Percentiles rank a stretch among this genome's conserved stretches.
phyloP scores from a whole-genome alignment of 2,888 invertebrate species.

The Cremastobaeus sp. region DNA sequence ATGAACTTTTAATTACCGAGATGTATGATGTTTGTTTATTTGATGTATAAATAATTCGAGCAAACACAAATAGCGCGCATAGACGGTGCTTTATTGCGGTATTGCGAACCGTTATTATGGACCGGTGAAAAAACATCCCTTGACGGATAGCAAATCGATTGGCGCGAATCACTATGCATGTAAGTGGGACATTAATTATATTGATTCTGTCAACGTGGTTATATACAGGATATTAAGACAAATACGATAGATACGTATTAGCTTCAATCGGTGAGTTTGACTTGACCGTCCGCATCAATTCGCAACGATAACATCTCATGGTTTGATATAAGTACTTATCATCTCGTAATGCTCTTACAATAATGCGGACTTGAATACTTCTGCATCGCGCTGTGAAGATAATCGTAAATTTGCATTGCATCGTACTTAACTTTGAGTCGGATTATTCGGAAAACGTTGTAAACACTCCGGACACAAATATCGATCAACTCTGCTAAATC shows the following conservation, averaged over 20 bases:
- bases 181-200: conserved; percentile 59
- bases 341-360: conserved; percentile 10
- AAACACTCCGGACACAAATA: too few relatives aligned
- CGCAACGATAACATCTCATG: conserved; percentile 26
- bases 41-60: conserved; percentile 23
- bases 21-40: conserved; percentile 11
- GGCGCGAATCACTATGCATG: conserved; percentile 46
- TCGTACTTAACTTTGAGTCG: too few relatives aligned
- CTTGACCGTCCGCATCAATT: conserved; percentile 37
- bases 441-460: too few relatives aligned
- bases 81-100: conserved; percentile 24
- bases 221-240: conserved; percentile 51
- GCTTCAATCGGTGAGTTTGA: conserved; percentile 38
- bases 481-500: too few relatives aligned
- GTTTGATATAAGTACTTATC: conserved; percentile 34
- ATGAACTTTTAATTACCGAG: conserved; percentile 26
- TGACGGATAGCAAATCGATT: conserved; percentile 52
- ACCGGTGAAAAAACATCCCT: conserved; percentile 32
- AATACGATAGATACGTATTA: conserved; percentile 50
- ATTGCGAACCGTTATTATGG: conserved; percentile 23
- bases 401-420: too few relatives aligned
- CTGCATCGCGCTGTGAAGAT: conserved; percentile 1
- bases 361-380: not conserved
- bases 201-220: conserved; percentile 47
- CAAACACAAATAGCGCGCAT: conserved; percentile 2